phyloP scores from a whole-genome alignment of 37 sponge, comb jelly and placozoan genomes.

The Mnemiopsis leidyi region DNA sequence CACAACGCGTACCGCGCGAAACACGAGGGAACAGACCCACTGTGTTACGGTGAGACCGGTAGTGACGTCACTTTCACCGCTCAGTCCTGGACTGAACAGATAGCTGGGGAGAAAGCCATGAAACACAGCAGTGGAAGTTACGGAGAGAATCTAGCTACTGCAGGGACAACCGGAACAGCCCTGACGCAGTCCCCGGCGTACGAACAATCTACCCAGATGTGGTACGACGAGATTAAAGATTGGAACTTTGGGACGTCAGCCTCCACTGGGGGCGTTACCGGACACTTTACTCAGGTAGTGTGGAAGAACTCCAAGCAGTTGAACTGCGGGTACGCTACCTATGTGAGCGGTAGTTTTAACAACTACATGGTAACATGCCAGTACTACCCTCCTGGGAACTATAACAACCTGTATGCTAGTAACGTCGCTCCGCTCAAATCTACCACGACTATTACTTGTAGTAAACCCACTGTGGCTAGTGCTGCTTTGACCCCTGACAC shows the following conservation, averaged over 20 bases:
- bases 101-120: neutral
- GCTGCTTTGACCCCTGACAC: neutral
- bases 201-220: neutral
- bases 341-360: neutral
- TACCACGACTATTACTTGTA: neutral
- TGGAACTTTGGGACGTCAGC: neutral
- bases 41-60: constrained; percentile 29
- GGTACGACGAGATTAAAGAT: neutral
- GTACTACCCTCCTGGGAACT: constrained; percentile 35
- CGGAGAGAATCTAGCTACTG: constrained; percentile 43
- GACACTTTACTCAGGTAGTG: constrained; percentile 29
- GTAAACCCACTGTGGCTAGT: neutral
- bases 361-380: constrained; percentile 51
- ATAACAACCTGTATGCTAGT: neutral
- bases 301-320: constrained; percentile 19
- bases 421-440: neutral
- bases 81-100: neutral
- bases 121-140: constrained; percentile 4
- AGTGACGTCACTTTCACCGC: constrained; percentile 36
- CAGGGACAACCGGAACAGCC: neutral
- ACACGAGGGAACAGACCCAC: neutral
- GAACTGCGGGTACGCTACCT: constrained; percentile 53
- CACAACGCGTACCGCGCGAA: neutral
- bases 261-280: neutral
- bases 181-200: neutral